Base-by-base conservation (phyloP, 2,797 vertebrate species). In the Characodon lateralis region DNA sequence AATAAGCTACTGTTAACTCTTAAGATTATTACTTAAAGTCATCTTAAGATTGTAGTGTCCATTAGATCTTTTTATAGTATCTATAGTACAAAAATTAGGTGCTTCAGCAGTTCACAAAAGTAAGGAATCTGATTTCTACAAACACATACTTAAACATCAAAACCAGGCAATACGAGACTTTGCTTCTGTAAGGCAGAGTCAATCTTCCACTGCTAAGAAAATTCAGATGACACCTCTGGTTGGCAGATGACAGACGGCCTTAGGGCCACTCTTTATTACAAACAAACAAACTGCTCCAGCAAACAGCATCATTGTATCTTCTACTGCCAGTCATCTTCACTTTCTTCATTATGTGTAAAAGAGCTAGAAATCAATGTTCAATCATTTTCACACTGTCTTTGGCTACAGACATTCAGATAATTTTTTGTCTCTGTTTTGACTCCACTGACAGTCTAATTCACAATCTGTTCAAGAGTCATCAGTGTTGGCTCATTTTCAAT, bases 351-450 rank as follows among this genome's bases (percentile, higher is more conserved):
- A 79, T 72, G 72, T 71, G 82, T 84, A 71, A 72, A 79, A 80
- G 82, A 89, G 85, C 71, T 53, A 89, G 90, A 88, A 92, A 94
- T 94, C 92, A 89, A 92, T 92, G 84, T 78, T 87, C 87, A 90
- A 90, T 92, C 91, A 91, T 89, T 87, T 90, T 90, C 78, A 50
- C 82, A 76, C 85, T 77, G 85, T 89, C 89, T 88, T 82, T 86
- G 80, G 84, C 80, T 59, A 83, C 77, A 88, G 76, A 80, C 77
- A 73, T 80, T 83, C 71, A 73, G 70, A 83, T 89, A 41, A 0
- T 68, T 79, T 81, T 87, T 58, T 53, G 51, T 76, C 83, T 88
- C 80, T 78, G 78, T 84, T 73, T 80, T 1, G 31, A 72, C 20
- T 80, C 76, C 56, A 71, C 73, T 66, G 53, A 20, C 24, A 43